phyloP scores from a whole-genome alignment of 2,888 invertebrate genomes.

The Ommatoiulus sabulosus region DNA sequence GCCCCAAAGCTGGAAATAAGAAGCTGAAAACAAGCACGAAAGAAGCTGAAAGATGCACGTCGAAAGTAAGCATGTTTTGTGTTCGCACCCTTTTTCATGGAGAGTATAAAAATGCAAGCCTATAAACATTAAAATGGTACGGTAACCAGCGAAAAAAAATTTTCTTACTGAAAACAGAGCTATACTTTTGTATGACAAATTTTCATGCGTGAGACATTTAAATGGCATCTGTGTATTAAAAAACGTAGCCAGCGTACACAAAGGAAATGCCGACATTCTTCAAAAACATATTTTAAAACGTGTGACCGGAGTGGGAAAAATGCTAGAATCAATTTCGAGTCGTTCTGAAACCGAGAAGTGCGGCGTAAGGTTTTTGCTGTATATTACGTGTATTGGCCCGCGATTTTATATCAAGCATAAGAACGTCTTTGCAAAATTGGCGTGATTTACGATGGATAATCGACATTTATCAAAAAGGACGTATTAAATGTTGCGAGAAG shows the following conservation, averaged over 20 bases:
- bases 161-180: too few species aligned
- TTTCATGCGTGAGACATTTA: not conserved
- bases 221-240: slow-evolving; percentile 9
- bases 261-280: slow-evolving; percentile 24
- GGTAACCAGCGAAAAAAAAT: too few species aligned
- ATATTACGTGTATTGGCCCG: not conserved
- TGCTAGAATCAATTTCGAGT: not conserved
- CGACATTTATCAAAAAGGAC: slow-evolving; percentile 35
- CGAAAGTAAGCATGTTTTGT: too few species aligned
- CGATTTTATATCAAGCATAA: not conserved
- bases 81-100: too few species aligned
- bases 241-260: not conserved
- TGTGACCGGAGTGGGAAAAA: not conserved
- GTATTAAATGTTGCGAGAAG: slow-evolving; percentile 44
- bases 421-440: not conserved
- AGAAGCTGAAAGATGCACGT: too few species aligned
- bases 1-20: too few species aligned
- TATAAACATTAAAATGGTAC: too few species aligned
- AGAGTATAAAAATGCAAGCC: too few species aligned
- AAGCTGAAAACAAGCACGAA: too few species aligned
- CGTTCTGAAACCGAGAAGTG: not conserved
- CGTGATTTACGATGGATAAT: slow-evolving; percentile 39
- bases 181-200: not conserved
- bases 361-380: not conserved
- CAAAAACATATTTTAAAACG: not conserved